Evolutionary conservation across 2,888 invertebrate species (phyloP), one percentile per base, ranked within the genome.

Genomic region (Pyralis farinalis): DNA sequence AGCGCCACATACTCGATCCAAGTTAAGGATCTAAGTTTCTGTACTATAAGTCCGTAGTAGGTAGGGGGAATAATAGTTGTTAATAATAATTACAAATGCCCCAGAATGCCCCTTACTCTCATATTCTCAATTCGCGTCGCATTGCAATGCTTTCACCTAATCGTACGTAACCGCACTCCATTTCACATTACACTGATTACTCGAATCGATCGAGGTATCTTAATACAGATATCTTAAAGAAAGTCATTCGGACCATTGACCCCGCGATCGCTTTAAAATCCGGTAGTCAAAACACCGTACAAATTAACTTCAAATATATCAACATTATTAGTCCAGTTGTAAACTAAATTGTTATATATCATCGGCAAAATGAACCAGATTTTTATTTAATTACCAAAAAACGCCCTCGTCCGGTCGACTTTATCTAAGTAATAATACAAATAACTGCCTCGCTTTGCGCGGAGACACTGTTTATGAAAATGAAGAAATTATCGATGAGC

Each of bases 401-500:
- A 37, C 37, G 43, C 39, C 29, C 42, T 51, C 37, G 43, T 44
- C 47, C 47, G 45, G 32, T 47, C 44, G 44, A 47, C 49, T 67
- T 67, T 60, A 59, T 54, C n/a, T n/a, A n/a, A n/a, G 60, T 51
- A 55, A 60, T 51, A 55, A 52, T 59, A 57, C 49, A 61, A 62
- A 49, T 63, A 72, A 70, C 65, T 69, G 64, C 67, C 65, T 53
- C 67, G 58, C 50, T 47, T 51, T 46, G 43, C 45, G 59, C 57
- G 54, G 59, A 53, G 51, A 56, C 55, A 58, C 33, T 37, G 41
- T 49, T 56, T 67, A 67, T 64, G 63, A 73, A 71, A 75, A 83
- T 84, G 68, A 83, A 83, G 84, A 83, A 77, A 82, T 83, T 73
- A 80, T 71, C 66, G 55, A 49, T 47, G 44, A 50, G 43, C 63